Evolutionary conservation across 2,888 invertebrate species (phyloP).

Genomic region (Cosmopolites sordidus): DNA sequence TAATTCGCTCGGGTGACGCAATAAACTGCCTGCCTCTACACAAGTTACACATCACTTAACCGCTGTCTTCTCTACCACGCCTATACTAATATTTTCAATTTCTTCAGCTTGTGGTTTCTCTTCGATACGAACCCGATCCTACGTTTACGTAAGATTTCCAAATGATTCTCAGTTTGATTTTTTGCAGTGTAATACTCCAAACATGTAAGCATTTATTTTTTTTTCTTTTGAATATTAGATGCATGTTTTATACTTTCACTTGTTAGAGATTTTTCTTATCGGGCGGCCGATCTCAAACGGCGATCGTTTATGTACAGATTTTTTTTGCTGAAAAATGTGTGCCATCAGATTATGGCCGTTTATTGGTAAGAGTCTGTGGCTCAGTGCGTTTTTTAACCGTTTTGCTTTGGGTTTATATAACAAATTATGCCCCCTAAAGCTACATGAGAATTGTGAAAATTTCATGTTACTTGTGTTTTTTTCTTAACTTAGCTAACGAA

Average conservation of each 20-base stretch:
- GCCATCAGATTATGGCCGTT: neutral
- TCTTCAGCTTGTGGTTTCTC: neutral
- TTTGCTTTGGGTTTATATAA: neutral
- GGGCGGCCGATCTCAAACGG: neutral
- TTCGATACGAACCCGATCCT: neutral
- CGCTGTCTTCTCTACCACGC: neutral
- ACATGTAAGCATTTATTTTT: neutral
- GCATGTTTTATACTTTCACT: slow-evolving; percentile 6
- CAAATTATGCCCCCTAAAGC: neutral
- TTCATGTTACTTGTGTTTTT: neutral
- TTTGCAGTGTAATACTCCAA: neutral
- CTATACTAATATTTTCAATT: neutral
- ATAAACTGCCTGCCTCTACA: neutral
- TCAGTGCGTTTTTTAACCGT: neutral
- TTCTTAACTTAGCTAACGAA: neutral
- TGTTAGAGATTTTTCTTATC: slow-evolving; percentile 6
- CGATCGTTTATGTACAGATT: neutral
- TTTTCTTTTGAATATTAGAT: neutral
- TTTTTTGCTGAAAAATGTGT: neutral
- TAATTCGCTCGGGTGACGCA: neutral
- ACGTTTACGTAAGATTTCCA: no score
- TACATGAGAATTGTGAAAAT: slow-evolving; percentile 1
- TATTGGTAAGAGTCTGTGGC: neutral
- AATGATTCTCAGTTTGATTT: neutral
- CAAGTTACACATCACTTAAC: slow-evolving; percentile 1